Evolutionary conservation across 1,140 invertebrate species (phyloP), one percentile per base, ranked within the genome.

Genomic region (Pachyrhynchus sulphureomaculatus): DNA sequence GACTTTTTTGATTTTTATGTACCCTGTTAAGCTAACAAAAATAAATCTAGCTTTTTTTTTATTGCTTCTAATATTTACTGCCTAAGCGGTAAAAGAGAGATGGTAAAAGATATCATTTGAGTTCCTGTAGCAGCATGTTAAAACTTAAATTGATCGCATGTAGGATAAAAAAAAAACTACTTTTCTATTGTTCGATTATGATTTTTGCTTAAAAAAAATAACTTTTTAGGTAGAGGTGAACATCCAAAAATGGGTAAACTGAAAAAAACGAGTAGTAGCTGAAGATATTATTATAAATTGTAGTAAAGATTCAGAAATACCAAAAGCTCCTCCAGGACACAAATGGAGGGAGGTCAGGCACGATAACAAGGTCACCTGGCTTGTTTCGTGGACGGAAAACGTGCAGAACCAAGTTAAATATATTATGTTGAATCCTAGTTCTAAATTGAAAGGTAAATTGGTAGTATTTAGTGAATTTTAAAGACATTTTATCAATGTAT

Each of bases 241-340:
- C 98, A 99, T 85, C 98, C 97, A 0, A 99, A 99, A 80, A 98
- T 98, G 93, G 98, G 98, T 12, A 97, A 92, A 87, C 79, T 99
- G 23, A 99, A 99, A 75, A n/a, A 87, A 82, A 57, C 83, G 98
- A 51, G 90, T 97, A 0, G 74, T 84, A 68, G 94, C 98, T 4
- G 93, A 98, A 79, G 95, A 99, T 81, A 92, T 99, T 8, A 89
- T 96, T 4, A 99, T 99, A 29, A 99, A 99, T 78, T 99, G 97
- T 76, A 93, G 93, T 62, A 97, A 96, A 81, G 88, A 93, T 71
- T 89, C 92, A 0, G 85, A 87, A 62, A 81, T 93, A 59, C 97
- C 98, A 0, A 80, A 86, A 75, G 85, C 98, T 32, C 98, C 98
- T 24, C 1, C 77, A 4, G 91, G 96, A 0, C 93, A 92, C 69